Evolutionary conservation across 2,888 invertebrate genomes (phyloP).

Genomic region (Helleia helle): DNA sequence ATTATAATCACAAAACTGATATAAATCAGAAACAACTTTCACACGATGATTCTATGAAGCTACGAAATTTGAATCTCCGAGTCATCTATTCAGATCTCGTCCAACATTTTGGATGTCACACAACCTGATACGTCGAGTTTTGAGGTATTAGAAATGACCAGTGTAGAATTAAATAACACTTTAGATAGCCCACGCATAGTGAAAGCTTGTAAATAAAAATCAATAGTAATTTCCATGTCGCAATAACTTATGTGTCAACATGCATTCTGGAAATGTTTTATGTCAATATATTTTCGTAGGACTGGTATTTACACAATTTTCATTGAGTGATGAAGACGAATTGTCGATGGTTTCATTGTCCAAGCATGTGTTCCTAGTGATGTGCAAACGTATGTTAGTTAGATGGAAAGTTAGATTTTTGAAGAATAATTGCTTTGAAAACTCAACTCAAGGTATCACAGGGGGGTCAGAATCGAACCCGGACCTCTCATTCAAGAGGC

Average conservation of each 20-base stretch:
- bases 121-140: conserved; percentile 33
- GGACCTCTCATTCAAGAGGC: too few species aligned
- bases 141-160: conserved; percentile 37
- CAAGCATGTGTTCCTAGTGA: too few species aligned
- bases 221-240: conserved; percentile 33
- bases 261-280: background rate
- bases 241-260: conserved; percentile 27
- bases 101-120: conserved; percentile 30
- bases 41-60: conserved; percentile 33
- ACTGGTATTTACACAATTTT: too few species aligned
- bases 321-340: too few species aligned
- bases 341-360: too few species aligned
- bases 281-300: too few species aligned
- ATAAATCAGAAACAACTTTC: conserved; percentile 67
- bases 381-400: too few species aligned
- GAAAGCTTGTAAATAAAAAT: conserved; percentile 43
- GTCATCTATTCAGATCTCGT: conserved; percentile 27
- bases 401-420: too few species aligned
- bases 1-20: too few species aligned
- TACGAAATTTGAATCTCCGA: conserved; percentile 33
- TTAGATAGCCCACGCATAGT: conserved; percentile 47
- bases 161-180: conserved; percentile 55
- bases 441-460: too few species aligned
- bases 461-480: too few species aligned
- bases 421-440: too few species aligned